These are phyloP conservation scores for Gambelia wislizenii DNA, from an alignment of 2,797 vertebrate genomes.

Conservation along the genomic window DNA sequence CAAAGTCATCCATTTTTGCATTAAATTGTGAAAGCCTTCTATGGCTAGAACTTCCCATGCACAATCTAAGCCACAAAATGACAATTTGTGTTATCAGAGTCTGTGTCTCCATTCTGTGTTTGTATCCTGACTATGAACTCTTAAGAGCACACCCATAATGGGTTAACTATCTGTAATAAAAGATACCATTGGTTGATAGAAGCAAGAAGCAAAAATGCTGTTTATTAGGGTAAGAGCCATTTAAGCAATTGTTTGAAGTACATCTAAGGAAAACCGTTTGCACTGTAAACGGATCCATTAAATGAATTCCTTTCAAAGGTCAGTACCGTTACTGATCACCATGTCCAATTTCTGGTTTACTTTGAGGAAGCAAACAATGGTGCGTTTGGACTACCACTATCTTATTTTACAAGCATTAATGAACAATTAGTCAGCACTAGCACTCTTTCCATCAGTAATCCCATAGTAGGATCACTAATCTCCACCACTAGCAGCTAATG, in stretches of 20 bases:
- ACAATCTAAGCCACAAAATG: not conserved
- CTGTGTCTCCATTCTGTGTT: not conserved
- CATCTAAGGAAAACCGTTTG: conserved; percentile 62
- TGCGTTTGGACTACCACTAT: conserved; percentile 80
- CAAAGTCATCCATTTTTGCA: not conserved
- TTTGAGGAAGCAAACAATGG: conserved; percentile 78
- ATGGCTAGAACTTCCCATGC: no score
- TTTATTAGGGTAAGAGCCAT: conserved; percentile 64
- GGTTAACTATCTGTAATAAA: conserved; percentile 43
- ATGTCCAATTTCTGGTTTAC: conserved; percentile 76
- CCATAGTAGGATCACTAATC: conserved; percentile 87
- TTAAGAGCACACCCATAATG: conserved; percentile 22
- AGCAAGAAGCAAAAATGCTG: conserved; percentile 12
- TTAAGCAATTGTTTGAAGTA: conserved; percentile 73
- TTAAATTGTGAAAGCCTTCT: not conserved
- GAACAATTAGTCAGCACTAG: conserved; percentile 89
- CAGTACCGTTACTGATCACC: conserved; percentile 75
- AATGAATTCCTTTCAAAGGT: conserved; percentile 73
- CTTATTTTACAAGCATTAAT: conserved; percentile 88
- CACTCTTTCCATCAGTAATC: conserved; percentile 88
- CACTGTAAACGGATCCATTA: conserved; percentile 75
- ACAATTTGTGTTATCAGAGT: not conserved
- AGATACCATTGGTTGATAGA: conserved; percentile 35
- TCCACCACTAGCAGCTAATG: conserved; percentile 89
- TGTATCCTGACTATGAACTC: conserved; percentile 58